These are phyloP conservation scores for Mus pahari DNA, from an alignment of 2,113 vertebrate genomes.

Conservation along the genomic window DNA sequence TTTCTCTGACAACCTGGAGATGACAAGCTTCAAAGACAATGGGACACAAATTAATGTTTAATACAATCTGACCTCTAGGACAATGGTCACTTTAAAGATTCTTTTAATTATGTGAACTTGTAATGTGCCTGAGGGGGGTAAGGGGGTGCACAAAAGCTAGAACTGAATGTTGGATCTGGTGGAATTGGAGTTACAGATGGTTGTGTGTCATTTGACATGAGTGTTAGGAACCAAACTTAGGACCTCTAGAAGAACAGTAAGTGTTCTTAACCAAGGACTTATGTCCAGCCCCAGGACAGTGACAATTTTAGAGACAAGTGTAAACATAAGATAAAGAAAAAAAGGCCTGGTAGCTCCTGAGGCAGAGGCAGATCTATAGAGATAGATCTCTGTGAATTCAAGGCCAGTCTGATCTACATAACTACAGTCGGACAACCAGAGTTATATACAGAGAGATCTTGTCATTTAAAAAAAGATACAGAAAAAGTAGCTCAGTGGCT, in stretches of 20 bases:
- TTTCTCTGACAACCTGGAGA: constrained; percentile 65
- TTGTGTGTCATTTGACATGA: background rate
- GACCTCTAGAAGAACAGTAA: background rate
- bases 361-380: background rate
- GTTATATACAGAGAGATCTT: background rate
- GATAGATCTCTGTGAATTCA: background rate
- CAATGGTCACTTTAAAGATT: constrained; percentile 12
- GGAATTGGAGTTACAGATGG: background rate
- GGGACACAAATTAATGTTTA: constrained; percentile 35
- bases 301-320: background rate
- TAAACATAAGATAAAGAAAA: background rate
- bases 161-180: background rate
- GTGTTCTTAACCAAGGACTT: background rate
- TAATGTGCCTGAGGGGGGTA: background rate
- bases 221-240: background rate
- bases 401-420: background rate
- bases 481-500: background rate
- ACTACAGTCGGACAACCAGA: background rate
- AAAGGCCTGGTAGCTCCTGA: background rate
- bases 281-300: background rate
- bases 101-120: background rate
- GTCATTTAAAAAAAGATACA: background rate
- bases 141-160: background rate
- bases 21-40: constrained; percentile 72
- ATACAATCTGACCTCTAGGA: background rate